phyloP scores from a whole-genome alignment of 1,140 invertebrate species.

The Drosophila sechellia region DNA sequence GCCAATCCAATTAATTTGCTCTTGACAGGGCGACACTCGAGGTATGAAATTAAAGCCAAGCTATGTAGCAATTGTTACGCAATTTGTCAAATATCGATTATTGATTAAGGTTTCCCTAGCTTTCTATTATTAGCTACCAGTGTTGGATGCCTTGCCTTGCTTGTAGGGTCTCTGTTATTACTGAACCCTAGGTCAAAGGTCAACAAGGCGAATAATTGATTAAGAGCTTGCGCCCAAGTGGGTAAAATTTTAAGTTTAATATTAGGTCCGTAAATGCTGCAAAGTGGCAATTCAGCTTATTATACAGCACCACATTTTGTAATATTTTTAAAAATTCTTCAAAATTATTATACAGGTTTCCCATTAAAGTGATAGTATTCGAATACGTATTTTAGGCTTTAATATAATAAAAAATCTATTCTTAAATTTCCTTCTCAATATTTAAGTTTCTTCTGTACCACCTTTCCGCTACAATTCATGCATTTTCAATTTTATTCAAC shows the following conservation, averaged over 20 bases:
- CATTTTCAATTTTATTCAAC: background rate
- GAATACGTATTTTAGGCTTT: too few species aligned
- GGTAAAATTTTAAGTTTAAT: background rate
- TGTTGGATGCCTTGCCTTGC: conserved; percentile 17
- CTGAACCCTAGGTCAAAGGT: conserved; percentile 48
- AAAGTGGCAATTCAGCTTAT: too few species aligned
- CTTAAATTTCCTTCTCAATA: too few species aligned
- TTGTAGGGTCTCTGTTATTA: conserved; percentile 45
- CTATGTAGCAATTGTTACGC: conserved; percentile 45
- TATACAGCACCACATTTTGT: too few species aligned
- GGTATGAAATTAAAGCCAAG: conserved; percentile 63
- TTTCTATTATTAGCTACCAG: conserved; percentile 57
- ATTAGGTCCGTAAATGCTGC: background rate
- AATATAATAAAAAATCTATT: too few species aligned
- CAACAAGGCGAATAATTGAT: background rate
- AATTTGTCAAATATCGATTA: conserved; percentile 75
- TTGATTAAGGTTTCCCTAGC: conserved; percentile 58
- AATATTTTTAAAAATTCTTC: too few species aligned
- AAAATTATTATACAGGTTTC: too few species aligned
- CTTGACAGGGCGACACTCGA: conserved; percentile 44
- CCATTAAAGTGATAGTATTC: too few species aligned
- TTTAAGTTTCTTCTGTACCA: background rate
- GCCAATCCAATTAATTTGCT: conserved; percentile 70
- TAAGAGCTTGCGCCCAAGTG: background rate
- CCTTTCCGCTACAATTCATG: too few species aligned